Conservation (phyloP, 2,113 vertebrate genomes). For the Parotia lawesii region DNA sequence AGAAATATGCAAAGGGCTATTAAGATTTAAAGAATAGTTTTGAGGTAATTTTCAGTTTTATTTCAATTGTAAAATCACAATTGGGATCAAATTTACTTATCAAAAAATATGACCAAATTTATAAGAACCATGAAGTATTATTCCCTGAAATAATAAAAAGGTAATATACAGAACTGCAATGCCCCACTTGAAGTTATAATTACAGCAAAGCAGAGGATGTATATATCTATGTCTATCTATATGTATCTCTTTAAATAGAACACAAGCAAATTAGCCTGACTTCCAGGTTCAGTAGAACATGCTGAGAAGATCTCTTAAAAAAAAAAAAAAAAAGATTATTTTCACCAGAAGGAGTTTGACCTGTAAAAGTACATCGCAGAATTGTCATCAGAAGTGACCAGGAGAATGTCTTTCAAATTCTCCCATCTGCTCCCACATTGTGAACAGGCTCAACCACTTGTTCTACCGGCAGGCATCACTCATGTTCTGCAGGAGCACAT, state of each 20-base stretch:
- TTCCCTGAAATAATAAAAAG: background rate
- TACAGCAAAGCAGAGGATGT: background rate
- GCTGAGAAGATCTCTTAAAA: background rate
- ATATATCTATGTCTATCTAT: background rate
- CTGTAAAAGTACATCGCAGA: background rate
- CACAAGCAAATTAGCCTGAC: background rate
- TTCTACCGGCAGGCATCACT: background rate
- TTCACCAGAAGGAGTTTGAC: background rate
- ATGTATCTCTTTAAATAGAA: background rate
- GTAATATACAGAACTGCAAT: background rate
- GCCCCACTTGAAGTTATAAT: background rate
- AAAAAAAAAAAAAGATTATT: background rate
- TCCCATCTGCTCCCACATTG: no score
- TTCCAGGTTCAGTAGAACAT: background rate
- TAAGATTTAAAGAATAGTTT: background rate
- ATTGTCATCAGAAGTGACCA: background rate
- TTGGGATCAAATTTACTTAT: background rate
- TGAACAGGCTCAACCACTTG: background rate
- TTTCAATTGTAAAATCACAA: background rate
- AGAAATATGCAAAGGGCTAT: background rate
- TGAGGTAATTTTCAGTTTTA: background rate
- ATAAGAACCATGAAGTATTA: background rate
- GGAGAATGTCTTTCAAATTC: background rate
- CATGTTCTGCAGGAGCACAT: background rate
- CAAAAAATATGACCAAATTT: background rate